Conservation (phyloP, 92 coral and sea anemone species). For the Siderastrea siderea region DNA sequence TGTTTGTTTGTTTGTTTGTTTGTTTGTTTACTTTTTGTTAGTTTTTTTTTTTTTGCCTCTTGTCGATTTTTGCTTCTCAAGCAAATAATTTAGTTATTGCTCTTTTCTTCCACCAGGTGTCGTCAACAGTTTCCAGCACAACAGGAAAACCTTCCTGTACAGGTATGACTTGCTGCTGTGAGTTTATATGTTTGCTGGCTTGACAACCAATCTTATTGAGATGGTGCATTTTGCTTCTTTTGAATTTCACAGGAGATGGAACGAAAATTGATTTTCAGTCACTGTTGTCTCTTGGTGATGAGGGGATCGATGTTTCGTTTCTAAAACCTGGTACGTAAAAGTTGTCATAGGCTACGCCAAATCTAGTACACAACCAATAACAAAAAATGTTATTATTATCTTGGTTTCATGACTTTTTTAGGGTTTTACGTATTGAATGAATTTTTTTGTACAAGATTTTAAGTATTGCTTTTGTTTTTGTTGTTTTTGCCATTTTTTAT, state of each 20-base stretch:
- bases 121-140: slow-evolving; percentile 2
- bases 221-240: neutral
- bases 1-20: neutral
- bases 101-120: neutral
- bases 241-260: slow-evolving; percentile 21
- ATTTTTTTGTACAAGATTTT: no score
- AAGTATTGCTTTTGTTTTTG: no score
- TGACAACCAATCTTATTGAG: neutral
- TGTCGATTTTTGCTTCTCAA: neutral
- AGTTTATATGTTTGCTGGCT: neutral
- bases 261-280: slow-evolving; percentile 81
- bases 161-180: neutral
- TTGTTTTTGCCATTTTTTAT: neutral
- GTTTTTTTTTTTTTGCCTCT: neutral
- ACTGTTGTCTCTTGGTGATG: slow-evolving; percentile 84
- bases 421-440: no score
- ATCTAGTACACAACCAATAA: no score
- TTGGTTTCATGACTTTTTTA: no score
- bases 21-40: neutral
- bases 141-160: slow-evolving; percentile 11
- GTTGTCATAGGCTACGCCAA: no score
- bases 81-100: neutral
- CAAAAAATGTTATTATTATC: no score
- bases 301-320: slow-evolving; percentile 95
- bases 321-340: slow-evolving; percentile 72